phyloP scores from a whole-genome alignment of 2,888 invertebrate genomes.

The Drosophila emarginata region DNA sequence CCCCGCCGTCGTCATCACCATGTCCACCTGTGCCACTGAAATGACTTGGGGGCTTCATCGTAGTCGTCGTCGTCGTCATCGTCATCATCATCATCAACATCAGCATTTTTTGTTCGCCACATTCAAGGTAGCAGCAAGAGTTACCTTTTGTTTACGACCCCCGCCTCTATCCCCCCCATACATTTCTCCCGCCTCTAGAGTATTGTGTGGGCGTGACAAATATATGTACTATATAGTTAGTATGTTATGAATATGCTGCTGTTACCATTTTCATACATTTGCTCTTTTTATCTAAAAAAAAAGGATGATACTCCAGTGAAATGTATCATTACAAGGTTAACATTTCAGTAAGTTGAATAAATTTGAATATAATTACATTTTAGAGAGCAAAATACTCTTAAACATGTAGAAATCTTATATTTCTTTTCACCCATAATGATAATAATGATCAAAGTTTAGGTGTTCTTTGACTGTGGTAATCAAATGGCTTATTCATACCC shows the following conservation, averaged over 20 bases:
- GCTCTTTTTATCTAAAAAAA: conserved; percentile 13
- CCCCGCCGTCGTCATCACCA: background rate
- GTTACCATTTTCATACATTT: conserved; percentile 51
- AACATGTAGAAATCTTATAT: background rate
- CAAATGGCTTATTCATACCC: too few relatives aligned
- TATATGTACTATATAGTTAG: conserved; percentile 29
- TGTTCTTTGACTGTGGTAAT: too few relatives aligned
- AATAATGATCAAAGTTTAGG: too few relatives aligned
- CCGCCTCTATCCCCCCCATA: background rate
- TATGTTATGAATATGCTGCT: conserved; percentile 21
- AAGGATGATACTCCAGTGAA: background rate
- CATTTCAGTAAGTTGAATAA: background rate
- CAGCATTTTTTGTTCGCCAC: conserved; percentile 10
- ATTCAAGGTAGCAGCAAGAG: conserved; percentile 33
- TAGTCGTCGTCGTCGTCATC: conserved; percentile 34
- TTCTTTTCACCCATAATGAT: too few relatives aligned
- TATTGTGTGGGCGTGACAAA: conserved; percentile 65
- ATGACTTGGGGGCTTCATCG: conserved; percentile 54
- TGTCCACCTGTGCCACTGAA: conserved; percentile 35
- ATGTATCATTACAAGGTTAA: background rate
- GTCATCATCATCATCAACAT: conserved; percentile 35
- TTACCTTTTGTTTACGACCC: conserved; percentile 45
- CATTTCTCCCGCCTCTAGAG: background rate
- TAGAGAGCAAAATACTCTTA: background rate
- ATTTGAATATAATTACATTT: background rate